Conservation (phyloP, 2,797 vertebrate genomes). For the Karalla daura region DNA sequence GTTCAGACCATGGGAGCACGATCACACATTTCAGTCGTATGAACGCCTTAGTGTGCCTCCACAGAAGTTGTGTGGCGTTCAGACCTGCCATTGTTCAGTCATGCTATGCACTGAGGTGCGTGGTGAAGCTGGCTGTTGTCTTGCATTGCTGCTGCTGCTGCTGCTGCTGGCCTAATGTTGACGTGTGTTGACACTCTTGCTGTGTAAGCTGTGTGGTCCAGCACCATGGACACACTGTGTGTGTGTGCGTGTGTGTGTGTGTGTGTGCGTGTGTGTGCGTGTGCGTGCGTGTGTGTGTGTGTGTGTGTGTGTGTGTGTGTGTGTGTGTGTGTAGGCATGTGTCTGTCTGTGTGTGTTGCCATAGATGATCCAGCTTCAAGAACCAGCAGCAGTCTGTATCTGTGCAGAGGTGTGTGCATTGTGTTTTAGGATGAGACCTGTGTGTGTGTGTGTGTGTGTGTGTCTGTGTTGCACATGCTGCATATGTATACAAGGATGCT, state of each 20-base stretch:
- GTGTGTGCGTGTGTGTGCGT: conserved; percentile 16
- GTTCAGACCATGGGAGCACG: too few species aligned
- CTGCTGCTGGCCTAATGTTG: conserved; percentile 62
- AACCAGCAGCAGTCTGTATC: conserved; percentile 14
- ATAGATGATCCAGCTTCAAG: conserved; percentile 31
- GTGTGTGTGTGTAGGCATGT: conserved; percentile 23
- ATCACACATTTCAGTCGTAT: too few species aligned
- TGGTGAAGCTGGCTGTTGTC: conserved; percentile 65
- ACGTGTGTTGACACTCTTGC: conserved; percentile 75
- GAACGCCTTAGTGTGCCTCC: neutral
- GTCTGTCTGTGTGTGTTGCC: conserved; percentile 48
- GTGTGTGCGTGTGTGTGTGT: conserved; percentile 2
- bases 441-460: conserved; percentile 6
- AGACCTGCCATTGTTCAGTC: conserved; percentile 52
- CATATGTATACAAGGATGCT: neutral
- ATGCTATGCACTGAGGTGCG: conserved; percentile 66
- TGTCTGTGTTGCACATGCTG: neutral
- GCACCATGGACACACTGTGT: conserved; percentile 34
- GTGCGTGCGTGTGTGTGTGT: conserved; percentile 14
- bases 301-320: neutral
- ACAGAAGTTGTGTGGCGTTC: conserved; percentile 19
- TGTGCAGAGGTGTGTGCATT: neutral
- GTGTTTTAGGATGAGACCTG: neutral
- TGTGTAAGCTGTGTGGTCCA: conserved; percentile 68
- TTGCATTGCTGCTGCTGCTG: conserved; percentile 54